These are phyloP conservation scores for Andrena cerasifolii DNA, from an alignment of 1,140 invertebrate genomes.

Conservation along the genomic window DNA sequence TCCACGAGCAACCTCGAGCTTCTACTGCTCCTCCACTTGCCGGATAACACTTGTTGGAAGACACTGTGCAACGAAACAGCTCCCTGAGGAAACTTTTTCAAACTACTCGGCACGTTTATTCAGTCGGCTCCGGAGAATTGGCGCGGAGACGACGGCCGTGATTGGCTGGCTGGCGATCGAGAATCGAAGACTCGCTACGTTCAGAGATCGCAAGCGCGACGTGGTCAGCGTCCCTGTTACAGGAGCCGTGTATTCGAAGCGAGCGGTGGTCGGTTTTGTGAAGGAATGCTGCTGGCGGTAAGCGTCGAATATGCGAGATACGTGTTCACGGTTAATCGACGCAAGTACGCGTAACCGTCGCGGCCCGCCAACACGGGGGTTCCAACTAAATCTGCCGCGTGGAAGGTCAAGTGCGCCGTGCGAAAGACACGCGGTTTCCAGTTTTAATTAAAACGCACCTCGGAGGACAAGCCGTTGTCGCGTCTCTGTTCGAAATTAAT, in stretches of 20 bases:
- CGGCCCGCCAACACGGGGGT: slow-evolving; percentile 31
- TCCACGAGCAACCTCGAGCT: too few species aligned
- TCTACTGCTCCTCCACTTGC: too few species aligned
- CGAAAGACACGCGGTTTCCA: slow-evolving; percentile 39
- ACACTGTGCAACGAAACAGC: background rate
- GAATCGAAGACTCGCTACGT: slow-evolving; percentile 1
- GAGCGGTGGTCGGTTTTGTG: background rate
- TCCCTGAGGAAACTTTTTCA: background rate
- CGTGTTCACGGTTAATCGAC: slow-evolving; percentile 34
- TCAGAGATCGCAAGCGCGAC: background rate
- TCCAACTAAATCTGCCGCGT: slow-evolving; percentile 58
- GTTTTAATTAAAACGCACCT: slow-evolving; percentile 62
- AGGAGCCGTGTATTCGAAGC: background rate
- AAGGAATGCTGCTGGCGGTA: slow-evolving; percentile 18
- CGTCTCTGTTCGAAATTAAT: slow-evolving; percentile 56
- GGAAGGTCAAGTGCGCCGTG: slow-evolving; percentile 64
- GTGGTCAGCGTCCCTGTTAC: too few species aligned
- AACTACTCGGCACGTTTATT: background rate
- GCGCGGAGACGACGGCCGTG: too few species aligned
- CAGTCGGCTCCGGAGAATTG: too few species aligned
- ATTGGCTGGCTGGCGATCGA: slow-evolving; percentile 4
- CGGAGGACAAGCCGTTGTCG: slow-evolving; percentile 40
- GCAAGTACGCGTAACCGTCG: slow-evolving; percentile 51
- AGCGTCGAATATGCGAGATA: slow-evolving; percentile 46
- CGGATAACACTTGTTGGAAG: slow-evolving; percentile 6